Percentiles rank a stretch among this genome's conserved stretches.
Conservation (phyloP, 2,888 invertebrate genomes). For the Parascotia fuliginaria region DNA sequence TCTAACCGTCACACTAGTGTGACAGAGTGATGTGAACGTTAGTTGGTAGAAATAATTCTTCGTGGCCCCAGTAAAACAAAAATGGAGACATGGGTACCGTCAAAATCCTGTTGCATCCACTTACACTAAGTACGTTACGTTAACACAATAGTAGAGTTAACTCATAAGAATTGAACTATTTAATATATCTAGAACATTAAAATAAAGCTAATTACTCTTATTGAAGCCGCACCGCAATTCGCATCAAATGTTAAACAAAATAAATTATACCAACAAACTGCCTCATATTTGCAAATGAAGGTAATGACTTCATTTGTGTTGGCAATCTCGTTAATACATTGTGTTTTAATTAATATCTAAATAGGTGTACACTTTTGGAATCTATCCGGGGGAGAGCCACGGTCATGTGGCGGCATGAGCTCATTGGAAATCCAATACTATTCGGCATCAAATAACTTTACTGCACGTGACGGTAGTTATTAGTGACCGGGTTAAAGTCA, state of each 20-base stretch:
- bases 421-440: constrained; percentile 62
- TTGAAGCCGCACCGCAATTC: background rate
- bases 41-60: no score
- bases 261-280: constrained; percentile 48
- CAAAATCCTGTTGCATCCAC: no score
- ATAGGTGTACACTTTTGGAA: constrained; percentile 49
- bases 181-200: no score
- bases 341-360: constrained; percentile 67
- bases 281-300: constrained; percentile 52
- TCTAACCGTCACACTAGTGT: no score
- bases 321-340: constrained; percentile 55
- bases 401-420: constrained; percentile 18
- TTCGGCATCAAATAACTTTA: constrained; percentile 49
- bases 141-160: no score
- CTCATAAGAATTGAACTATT: no score
- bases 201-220: no score
- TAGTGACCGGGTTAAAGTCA: constrained; percentile 23
- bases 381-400: constrained; percentile 6
- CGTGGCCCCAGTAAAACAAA: no score
- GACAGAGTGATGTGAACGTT: no score
- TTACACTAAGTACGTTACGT: no score
- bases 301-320: constrained; percentile 61
- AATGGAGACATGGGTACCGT: no score
- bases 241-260: constrained; percentile 31
- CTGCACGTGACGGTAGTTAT: constrained; percentile 34